A percentile compares a stretch with the other conserved stretches of the same genome.
These are phyloP conservation scores for Caenorhabditis elegans DNA, from an alignment of 1,140 invertebrate species.

Conservation along the genomic window WBcel235 BX284606.5:9587501-9588000, in stretches of 20 bases:
- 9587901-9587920: not conserved
- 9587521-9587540: too few relatives aligned
- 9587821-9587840: constrained; percentile 22
- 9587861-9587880: constrained; percentile 9
- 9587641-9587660: too few relatives aligned
- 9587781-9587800: constrained; percentile 20
- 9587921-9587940: not conserved
- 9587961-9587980: not conserved
- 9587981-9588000: not conserved
- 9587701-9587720: not conserved
- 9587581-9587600: too few relatives aligned
- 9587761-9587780: not conserved
- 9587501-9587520: too few relatives aligned
- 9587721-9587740: not conserved
- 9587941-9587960: not conserved
- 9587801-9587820: constrained; percentile 1
- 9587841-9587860: constrained; percentile 3
- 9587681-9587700: too few relatives aligned
- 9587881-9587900: constrained; percentile 25
- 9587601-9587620: too few relatives aligned
- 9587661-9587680: too few relatives aligned
- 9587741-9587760: not conserved
- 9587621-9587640: too few relatives aligned
- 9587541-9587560: too few relatives aligned
- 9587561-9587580: too few relatives aligned